Base-by-base conservation (phyloP, 2,113 vertebrate genomes). In the Talpa occidentalis region DNA sequence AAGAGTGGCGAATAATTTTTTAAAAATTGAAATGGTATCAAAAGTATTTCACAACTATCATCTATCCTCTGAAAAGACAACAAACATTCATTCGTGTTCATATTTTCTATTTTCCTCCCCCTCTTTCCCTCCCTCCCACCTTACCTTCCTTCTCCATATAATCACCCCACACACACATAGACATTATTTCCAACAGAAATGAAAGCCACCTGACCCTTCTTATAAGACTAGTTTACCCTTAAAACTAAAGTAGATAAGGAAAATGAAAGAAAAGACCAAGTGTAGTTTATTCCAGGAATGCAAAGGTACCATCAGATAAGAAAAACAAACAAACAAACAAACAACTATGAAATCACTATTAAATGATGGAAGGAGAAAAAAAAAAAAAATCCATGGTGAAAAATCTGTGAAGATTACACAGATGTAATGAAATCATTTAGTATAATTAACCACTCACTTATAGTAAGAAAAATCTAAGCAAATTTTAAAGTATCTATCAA, bases 401-500 rank as follows among this genome's bases (percentile, higher is more conserved):
- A n/a, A n/a, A 73, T 60, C 14, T 26, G n/a, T n/a, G n/a, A n/a
- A n/a, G n/a, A n/a, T n/a, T n/a, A 78, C 49, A 73, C 3, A 60
- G 26, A 78, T n/a, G 1, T 32, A 22, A 17, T 42, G 77, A 94
- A 90, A 89, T 0, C 1, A 94, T 67, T 89, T 40, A 42, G 64
- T 70, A 54, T 37, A 96, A 62, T 80, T 84, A 69, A 89, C 7
- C 35, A 67, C 14, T 49, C 30, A 92, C 42, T 85, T 37, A 42
- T 91, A 10, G 12, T 60, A 74, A 67, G 30, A 85, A 88, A 91
- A 32, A 76, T 10, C 40, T 44, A 69, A 66, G 19, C 66, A 62
- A 19, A 8, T 88, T 95, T 87, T 60, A 60, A 94, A 52, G 19
- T 82, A 66, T 76, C 16, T 64, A 59, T 66, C 59, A 62, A 85